Evolutionary conservation across 2,888 invertebrate species (phyloP), one percentile per base, ranked within the genome.

Genomic region (Athrips mouffetella): DNA sequence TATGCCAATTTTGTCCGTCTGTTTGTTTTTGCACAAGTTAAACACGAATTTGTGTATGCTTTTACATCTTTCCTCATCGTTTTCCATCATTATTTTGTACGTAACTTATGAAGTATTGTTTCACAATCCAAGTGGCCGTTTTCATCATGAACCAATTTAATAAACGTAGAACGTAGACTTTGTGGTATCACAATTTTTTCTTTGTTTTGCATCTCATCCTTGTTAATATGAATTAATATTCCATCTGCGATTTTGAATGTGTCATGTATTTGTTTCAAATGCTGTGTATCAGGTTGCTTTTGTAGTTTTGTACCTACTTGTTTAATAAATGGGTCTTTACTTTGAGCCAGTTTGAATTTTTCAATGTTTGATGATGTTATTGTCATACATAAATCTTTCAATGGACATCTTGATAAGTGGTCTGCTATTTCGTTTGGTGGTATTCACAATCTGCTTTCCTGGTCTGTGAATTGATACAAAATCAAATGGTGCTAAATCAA

Each of bases 141-240:
- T 11, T 51, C 46, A 42, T 48, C 48, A 46, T 48, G 51, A 37
- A 48, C 51, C 11, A 51, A 46, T 46, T 51, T 49, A n/a, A 23
- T 23, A 23, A 23, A 23, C 3, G 31, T 11, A 31, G 31, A 45
- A 30, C 45, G 31, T 20, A 45, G 11, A 6, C 30, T 20, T 16
- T 45, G 30, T 31, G 45, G 45, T 3, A 45, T n/a, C 2, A 45
- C 30, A 11, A 21, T 30, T 45, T 40, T 47, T 37, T 37, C 37
- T 18, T 47, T 13, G 11, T 40, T 37, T 6, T 20, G 15, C 21
- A 31, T 8, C 6, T 47, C 20, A 20, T 47, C 30, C 16, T 15
- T 13, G 16, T 46, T 37, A 6, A 46, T 27, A 16, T 46, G 37
- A n/a, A 46, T 10, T 46, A 27, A 37, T 15, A 46, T 39, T 20